A percentile compares a stretch with the other conserved stretches of the same genome.
Conservation (phyloP, 2,113 vertebrate genomes). For the Cynoglossus semilaevis region DNA sequence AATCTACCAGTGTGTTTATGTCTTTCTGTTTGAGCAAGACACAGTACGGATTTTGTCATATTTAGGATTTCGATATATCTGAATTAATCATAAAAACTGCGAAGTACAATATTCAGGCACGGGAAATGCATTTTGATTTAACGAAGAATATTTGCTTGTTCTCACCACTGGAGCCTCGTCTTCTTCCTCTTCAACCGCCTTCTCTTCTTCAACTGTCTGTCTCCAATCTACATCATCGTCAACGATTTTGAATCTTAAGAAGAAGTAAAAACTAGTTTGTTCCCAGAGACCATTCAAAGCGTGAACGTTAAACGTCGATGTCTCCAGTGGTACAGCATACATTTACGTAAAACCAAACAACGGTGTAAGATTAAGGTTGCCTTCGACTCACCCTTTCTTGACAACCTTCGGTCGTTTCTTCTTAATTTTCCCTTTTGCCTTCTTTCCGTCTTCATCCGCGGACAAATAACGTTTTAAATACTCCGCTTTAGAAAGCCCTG, state of each 20-base stretch:
- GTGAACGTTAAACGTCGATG: neutral
- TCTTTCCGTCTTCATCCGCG: constrained; percentile 49
- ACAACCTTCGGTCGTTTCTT: constrained; percentile 66
- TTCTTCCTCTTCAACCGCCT: constrained; percentile 72
- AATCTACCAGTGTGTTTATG: too few species aligned
- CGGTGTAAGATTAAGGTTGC: neutral
- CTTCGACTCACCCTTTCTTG: constrained; percentile 61
- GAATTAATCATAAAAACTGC: too few species aligned
- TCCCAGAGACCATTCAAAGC: neutral
- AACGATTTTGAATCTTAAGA: constrained; percentile 88
- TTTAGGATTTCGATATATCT: too few species aligned
- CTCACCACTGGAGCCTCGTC: constrained; percentile 87
- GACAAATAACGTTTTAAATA: constrained; percentile 80
- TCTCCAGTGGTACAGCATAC: constrained; percentile 10
- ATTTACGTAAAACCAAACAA: neutral
- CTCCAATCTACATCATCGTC: constrained; percentile 92
- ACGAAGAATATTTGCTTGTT: neutral
- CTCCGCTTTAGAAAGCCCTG: constrained; percentile 73
- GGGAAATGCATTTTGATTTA: too few species aligned
- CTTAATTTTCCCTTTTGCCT: constrained; percentile 66
- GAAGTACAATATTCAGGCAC: too few species aligned
- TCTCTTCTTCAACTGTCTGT: constrained; percentile 68
- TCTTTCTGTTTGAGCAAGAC: too few species aligned
- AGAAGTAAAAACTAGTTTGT: neutral
- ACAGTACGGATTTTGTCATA: too few species aligned